Base-by-base conservation (phyloP, 1,140 invertebrate genomes). In the Solenopsis invicta region DNA sequence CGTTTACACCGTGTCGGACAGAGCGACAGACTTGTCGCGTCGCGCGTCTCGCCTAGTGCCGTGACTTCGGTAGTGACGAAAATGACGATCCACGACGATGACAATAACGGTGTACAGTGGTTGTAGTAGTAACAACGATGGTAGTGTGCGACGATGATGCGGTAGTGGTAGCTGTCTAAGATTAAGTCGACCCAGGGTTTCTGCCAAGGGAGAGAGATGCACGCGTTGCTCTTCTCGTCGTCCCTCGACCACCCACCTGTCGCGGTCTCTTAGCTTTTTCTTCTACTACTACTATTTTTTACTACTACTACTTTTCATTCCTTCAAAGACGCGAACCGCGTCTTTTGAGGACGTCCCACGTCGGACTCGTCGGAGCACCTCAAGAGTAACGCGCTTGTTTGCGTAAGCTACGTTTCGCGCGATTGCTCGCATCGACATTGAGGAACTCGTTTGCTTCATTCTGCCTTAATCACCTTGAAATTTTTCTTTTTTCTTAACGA, bases 151-250 rank as follows among this genome's bases (percentile, higher is more conserved):
- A 59, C 67, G 67, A 34, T 18, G 37, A 86, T 64, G 18, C 59
- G 48, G 45, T 85, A 82, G 82, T 66, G 72, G 72, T 89, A 75
- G 41, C 80, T 74, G 89, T 90, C 89, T 90, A 90, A 90, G 89
- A 89, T 90, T 90, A 90, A 90, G 87, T 89, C 74, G 72, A 37
- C 85, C 85, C 89, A 89, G 89, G 89, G 81, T 85, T 85, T 78
- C 16, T 80, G 89, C 75, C 89, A 89, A 90, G 69, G 85, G 61
- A 89, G 78, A 89, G 54, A 61, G 29, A 29, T 85, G 48, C 85
- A 75, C 67, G 52, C 67, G 52, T 61, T 67, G 69, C 84, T 75
- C 75, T 8, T 29, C 76, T 92, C 77, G 76, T 72, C 62, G 34
- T 72, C 34, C 29, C 52, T 66, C 52, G 50, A 52, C 34, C 75